phyloP scores from a whole-genome alignment of 2,888 invertebrate species.

The Syritta pipiens region DNA sequence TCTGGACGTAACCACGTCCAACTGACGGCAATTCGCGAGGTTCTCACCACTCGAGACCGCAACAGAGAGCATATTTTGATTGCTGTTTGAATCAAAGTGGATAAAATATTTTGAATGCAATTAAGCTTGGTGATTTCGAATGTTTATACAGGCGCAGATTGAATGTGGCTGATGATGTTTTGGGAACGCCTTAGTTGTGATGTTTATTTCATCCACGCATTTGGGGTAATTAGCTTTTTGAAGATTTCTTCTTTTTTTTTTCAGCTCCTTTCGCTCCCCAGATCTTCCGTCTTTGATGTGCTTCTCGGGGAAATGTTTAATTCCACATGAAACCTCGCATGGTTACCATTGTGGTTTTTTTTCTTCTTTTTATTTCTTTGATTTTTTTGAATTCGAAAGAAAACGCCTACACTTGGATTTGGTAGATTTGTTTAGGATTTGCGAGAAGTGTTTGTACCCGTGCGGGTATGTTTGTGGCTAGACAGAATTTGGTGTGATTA shows the following conservation, averaged over 20 bases:
- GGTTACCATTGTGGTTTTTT: too few species aligned
- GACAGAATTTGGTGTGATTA: too few species aligned
- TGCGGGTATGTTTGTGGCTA: too few species aligned
- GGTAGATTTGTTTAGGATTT: too few species aligned
- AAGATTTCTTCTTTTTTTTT: slow-evolving; percentile 20
- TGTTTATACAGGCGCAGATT: slow-evolving; percentile 9
- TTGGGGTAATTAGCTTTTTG: slow-evolving; percentile 32
- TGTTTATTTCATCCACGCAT: slow-evolving; percentile 42
- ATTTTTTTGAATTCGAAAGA: too few species aligned
- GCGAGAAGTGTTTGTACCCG: too few species aligned
- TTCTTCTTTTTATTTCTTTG: too few species aligned
- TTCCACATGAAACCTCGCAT: too few species aligned
- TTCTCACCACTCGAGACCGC: too few species aligned
- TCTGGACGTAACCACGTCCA: slow-evolving; percentile 3
- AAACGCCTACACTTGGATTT: too few species aligned
- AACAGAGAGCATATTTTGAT: slow-evolving; percentile 22
- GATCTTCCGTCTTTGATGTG: slow-evolving; percentile 1
- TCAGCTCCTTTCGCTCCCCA: too few species aligned
- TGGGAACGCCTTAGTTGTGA: slow-evolving; percentile 4
- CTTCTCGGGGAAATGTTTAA: background rate
- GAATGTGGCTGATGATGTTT: slow-evolving; percentile 28
- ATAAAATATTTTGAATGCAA: slow-evolving; percentile 44
- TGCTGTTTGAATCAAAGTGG: slow-evolving; percentile 29
- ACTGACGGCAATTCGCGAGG: background rate
- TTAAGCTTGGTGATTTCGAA: slow-evolving; percentile 25